Base-by-base conservation (phyloP, 2,113 vertebrate genomes). In the Triplophysa siluroides region DNA sequence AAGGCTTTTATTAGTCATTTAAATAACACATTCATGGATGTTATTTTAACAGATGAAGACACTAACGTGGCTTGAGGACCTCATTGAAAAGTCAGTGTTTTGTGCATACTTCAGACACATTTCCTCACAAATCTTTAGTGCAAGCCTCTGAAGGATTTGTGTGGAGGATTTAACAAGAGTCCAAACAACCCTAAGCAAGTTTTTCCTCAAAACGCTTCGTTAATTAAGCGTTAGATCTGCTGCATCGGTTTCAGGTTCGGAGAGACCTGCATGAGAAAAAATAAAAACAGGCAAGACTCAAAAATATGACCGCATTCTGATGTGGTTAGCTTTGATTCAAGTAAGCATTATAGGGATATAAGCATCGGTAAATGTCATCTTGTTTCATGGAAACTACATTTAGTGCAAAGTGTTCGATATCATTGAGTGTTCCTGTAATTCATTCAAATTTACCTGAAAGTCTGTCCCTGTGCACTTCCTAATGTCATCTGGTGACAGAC, bases 401-500 rank as follows among this genome's bases (percentile, higher is more conserved):
- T 33, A 11, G 2, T 72, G 50, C 18, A 38, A 41, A 61, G 58
- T 43, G 41, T 47, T 75, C 21, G 11, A 19, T 19, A 26, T 12
- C 24, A 74, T 45, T 24, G 61, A 5, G 3, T 19, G 38, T 26
- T 63, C 61, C 21, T 26, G 72, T 75, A 75, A 75, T 75, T 62
- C 21, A 45, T 41, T 29, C 13, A 45, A 62, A 16, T 95, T 94
- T 88, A 97, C 97, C 68, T 90, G 64, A 66, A 99, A 99, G 74
- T 96, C 93, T 85, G 94, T 91, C 73, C 97, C 96, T 1, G 97
- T 99, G 89, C 93, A 96, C 81, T 94, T 94, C 88, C 93, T 94
- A 85, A 98, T 96, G 85, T 99, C 97, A 24, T 97, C 96, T 50
- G 96, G 91, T 3, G 95, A 94, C 79, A 98, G 88, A 24, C 94